Conservation (phyloP, 2,113 vertebrate genomes). For the Atractosteus spatula region DNA sequence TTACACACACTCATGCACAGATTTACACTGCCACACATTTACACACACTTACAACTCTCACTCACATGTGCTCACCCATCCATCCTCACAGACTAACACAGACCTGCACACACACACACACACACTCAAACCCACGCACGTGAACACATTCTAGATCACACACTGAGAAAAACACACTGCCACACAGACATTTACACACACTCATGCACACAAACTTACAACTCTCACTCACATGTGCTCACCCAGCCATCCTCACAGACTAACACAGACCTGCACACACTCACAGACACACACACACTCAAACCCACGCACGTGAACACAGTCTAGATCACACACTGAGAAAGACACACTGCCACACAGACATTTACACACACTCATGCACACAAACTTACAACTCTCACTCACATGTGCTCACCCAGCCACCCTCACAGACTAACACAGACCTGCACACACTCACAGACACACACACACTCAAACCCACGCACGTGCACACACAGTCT, state of each 20-base stretch:
- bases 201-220: neutral
- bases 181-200: neutral
- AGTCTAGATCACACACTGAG: neutral
- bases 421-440: slow-evolving; percentile 8
- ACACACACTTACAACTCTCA: neutral
- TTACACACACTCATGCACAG: no score
- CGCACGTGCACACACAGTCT: neutral
- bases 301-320: slow-evolving; percentile 25
- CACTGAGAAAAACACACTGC: neutral
- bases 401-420: slow-evolving; percentile 18
- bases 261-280: slow-evolving; percentile 8
- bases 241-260: slow-evolving; percentile 9
- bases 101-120: slow-evolving; percentile 12
- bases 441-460: slow-evolving; percentile 16
- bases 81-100: slow-evolving; percentile 9
- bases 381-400: slow-evolving; percentile 1
- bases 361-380: neutral
- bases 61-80: slow-evolving; percentile 18
- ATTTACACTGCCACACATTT: no score
- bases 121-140: slow-evolving; percentile 24
- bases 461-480: neutral
- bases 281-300: slow-evolving; percentile 11
- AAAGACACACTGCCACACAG: no score
- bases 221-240: slow-evolving; percentile 20
- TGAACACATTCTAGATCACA: slow-evolving; percentile 8